A percentile compares a stretch with the other conserved stretches of the same genome.
Evolutionary conservation across 2,113 vertebrate genomes (phyloP).

Genomic region (Butastur rufipennis): DNA sequence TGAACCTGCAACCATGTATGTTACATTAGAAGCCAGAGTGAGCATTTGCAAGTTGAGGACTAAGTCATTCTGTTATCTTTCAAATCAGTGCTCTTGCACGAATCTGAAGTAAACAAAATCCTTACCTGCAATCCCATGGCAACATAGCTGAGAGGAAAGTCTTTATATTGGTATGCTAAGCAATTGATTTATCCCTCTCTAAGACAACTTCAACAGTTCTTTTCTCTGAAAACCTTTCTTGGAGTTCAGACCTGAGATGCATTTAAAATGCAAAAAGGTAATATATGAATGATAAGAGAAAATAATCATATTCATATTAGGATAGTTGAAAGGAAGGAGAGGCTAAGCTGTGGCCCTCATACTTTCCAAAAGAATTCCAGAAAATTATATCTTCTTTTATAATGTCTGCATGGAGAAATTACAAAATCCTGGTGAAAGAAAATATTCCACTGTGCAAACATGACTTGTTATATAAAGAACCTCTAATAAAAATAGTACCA

Average conservation of each 20-base stretch:
- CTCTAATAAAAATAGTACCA: constrained; percentile 29
- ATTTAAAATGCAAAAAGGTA: neutral
- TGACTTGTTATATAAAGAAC: constrained; percentile 23
- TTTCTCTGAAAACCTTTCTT: neutral
- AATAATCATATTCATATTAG: neutral
- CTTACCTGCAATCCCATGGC: neutral
- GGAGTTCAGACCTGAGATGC: neutral
- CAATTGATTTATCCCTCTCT: neutral
- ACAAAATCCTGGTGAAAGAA: neutral
- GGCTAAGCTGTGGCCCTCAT: neutral
- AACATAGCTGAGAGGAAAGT: neutral
- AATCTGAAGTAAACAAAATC: neutral
- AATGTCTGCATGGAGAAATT: neutral
- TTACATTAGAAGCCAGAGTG: neutral
- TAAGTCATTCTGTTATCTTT: neutral
- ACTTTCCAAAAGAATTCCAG: neutral
- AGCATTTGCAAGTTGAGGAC: neutral
- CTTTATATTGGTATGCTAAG: neutral
- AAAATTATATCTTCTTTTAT: neutral
- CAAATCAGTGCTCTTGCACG: neutral
- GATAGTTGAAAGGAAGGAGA: neutral
- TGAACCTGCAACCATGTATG: neutral
- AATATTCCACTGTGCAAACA: neutral
- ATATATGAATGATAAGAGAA: neutral
- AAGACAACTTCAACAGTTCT: neutral